Percentiles rank a stretch among this genome's conserved stretches.
These are phyloP conservation scores for Kryphioiulus occultus DNA, from an alignment of 2,888 invertebrate species.

Conservation along the genomic window DNA sequence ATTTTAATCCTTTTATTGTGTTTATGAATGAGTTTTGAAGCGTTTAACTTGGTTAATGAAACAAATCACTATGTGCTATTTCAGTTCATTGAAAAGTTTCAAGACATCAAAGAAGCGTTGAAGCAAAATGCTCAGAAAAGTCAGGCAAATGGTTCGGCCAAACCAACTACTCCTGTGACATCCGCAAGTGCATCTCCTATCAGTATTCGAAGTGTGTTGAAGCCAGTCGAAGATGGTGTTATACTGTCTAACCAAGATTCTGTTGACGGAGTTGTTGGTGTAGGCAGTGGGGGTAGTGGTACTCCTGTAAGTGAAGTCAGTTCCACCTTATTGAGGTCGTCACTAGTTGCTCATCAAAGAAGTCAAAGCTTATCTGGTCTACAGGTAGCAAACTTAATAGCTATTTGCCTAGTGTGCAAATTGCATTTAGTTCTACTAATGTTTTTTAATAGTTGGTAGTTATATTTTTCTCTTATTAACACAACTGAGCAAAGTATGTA, in stretches of 20 bases:
- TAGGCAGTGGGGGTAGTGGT: conserved; percentile 52
- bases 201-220: conserved; percentile 67
- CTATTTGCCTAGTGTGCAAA: neutral
- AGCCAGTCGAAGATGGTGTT: conserved; percentile 51
- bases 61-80: too few relatives aligned
- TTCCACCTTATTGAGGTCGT: conserved; percentile 53
- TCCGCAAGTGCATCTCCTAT: conserved; percentile 89
- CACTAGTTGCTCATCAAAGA: conserved; percentile 62
- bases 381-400: conserved; percentile 56
- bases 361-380: conserved; percentile 64
- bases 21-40: too few relatives aligned
- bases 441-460: neutral
- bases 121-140: conserved; percentile 60
- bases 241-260: conserved; percentile 67
- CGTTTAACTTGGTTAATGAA: too few relatives aligned
- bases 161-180: conserved; percentile 71
- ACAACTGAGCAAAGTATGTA: neutral
- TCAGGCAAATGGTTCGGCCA: conserved; percentile 56
- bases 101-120: conserved; percentile 96
- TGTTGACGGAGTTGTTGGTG: conserved; percentile 65
- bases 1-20: too few relatives aligned
- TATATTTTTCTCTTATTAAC: neutral
- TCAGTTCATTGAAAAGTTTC: conserved; percentile 97
- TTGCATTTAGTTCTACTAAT: neutral
- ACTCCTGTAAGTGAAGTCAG: conserved; percentile 53